Percentiles rank a stretch among this genome's conserved stretches.
These are phyloP conservation scores for Emydocephalus ijimae DNA, from an alignment of 2,113 vertebrate species.

Conservation along the genomic window DNA sequence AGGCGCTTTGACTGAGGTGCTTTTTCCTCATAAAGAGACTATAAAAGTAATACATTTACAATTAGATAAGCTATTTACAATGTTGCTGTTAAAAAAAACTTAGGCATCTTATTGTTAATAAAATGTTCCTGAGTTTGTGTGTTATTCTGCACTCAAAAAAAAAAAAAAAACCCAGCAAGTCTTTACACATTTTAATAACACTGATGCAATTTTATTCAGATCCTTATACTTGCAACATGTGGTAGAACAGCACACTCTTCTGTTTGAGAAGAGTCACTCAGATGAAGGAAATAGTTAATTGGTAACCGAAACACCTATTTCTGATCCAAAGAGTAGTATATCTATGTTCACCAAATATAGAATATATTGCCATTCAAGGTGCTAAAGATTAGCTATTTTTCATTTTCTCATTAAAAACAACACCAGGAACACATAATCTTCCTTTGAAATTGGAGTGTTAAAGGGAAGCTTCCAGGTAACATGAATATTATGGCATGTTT, in stretches of 20 bases:
- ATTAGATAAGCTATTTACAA: constrained; percentile 76
- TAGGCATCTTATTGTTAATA: constrained; percentile 75
- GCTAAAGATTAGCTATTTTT: constrained; percentile 40
- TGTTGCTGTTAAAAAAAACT: constrained; percentile 74
- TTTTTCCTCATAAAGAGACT: constrained; percentile 73
- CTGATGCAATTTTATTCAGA: constrained; percentile 74
- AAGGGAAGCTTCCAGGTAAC: constrained; percentile 13
- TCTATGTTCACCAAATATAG: constrained; percentile 42
- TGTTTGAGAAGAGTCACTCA: constrained; percentile 77
- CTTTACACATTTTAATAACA: constrained; percentile 73
- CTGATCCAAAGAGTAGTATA: constrained; percentile 51
- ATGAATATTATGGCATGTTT: background rate
- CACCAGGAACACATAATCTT: constrained; percentile 12
- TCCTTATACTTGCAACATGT: constrained; percentile 72
- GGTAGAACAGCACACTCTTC: constrained; percentile 84
- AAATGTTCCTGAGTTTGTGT: constrained; percentile 68
- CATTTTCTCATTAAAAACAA: constrained; percentile 15
- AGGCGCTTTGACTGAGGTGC: constrained; percentile 78
- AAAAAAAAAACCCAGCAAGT: constrained; percentile 58
- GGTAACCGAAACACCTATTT: constrained; percentile 62
- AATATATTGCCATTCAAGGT: constrained; percentile 29
- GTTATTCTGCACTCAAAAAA: constrained; percentile 72
- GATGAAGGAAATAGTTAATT: constrained; percentile 69
- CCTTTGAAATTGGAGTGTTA: background rate
- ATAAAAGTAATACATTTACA: constrained; percentile 77